A percentile compares a stretch with the other conserved stretches of the same genome.
phyloP scores from a whole-genome alignment of 2,888 invertebrate genomes.

The Pinctada fucata region DNA sequence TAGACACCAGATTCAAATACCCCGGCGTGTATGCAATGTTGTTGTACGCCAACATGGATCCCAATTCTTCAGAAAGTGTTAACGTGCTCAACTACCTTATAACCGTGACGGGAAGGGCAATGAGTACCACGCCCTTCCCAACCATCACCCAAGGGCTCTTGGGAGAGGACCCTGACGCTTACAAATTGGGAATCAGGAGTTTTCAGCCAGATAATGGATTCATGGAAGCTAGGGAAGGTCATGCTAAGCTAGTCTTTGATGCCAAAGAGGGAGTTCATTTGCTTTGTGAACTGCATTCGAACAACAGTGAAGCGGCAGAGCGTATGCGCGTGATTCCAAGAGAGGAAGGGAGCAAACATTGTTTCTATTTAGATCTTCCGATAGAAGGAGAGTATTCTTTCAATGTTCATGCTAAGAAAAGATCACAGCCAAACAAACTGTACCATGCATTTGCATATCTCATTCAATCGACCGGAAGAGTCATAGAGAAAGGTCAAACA shows the following conservation, averaged over 20 bases:
- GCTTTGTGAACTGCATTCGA: slow-evolving; percentile 60
- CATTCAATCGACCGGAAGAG: slow-evolving; percentile 51
- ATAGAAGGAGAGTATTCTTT: slow-evolving; percentile 63
- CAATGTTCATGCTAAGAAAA: slow-evolving; percentile 62
- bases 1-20: slow-evolving; percentile 62
- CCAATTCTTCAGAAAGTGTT: slow-evolving; percentile 50
- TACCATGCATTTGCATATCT: slow-evolving; percentile 58
- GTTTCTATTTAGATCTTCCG: slow-evolving; percentile 60
- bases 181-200: slow-evolving; percentile 54
- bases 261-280: slow-evolving; percentile 54
- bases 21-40: slow-evolving; percentile 64
- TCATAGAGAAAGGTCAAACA: slow-evolving; percentile 32
- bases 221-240: slow-evolving; percentile 56
- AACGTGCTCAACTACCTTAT: slow-evolving; percentile 71
- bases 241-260: slow-evolving; percentile 51
- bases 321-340: slow-evolving; percentile 46
- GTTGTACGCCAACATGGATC: slow-evolving; percentile 58
- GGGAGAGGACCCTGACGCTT: slow-evolving; percentile 47
- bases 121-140: slow-evolving; percentile 52
- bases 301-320: slow-evolving; percentile 46
- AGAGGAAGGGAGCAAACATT: slow-evolving; percentile 47
- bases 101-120: slow-evolving; percentile 20
- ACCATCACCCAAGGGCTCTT: slow-evolving; percentile 53
- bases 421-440: slow-evolving; percentile 43
- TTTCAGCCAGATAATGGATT: slow-evolving; percentile 48